phyloP scores from a whole-genome alignment of 1,140 invertebrate species.

The Brachionus koreanus region DNA sequence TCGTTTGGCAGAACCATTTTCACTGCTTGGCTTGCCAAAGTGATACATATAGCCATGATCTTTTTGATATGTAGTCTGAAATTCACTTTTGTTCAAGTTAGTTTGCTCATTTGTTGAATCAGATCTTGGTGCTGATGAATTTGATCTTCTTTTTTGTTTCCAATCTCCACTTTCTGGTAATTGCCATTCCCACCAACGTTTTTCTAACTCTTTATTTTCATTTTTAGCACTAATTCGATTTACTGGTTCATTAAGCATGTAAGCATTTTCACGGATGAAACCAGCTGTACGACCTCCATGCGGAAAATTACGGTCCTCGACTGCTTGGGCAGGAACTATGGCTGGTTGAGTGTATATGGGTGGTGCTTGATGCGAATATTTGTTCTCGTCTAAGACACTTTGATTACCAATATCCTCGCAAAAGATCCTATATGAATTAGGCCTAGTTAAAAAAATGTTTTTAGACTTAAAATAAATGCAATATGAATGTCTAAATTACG shows the following conservation, averaged over 20 bases:
- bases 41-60: slow-evolving; percentile 32
- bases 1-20: neutral
- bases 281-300: slow-evolving; percentile 10
- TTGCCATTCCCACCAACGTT: slow-evolving; percentile 43
- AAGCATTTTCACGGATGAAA: slow-evolving; percentile 37
- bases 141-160: neutral
- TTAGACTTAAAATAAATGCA: neutral
- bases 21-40: neutral
- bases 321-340: slow-evolving; percentile 28
- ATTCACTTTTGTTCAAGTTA: slow-evolving; percentile 7
- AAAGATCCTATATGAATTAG: slow-evolving; percentile 33
- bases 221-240: slow-evolving; percentile 27
- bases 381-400: neutral
- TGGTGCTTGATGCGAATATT: slow-evolving; percentile 6
- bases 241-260: slow-evolving; percentile 29
- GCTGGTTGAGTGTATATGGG: slow-evolving; percentile 29
- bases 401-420: slow-evolving; percentile 25
- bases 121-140: neutral
- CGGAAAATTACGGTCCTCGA: slow-evolving; percentile 3
- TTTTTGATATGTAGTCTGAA: slow-evolving; percentile 41
- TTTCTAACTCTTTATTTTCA: slow-evolving; percentile 20
- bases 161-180: neutral
- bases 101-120: neutral
- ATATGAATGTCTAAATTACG: neutral
- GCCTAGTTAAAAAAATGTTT: slow-evolving; percentile 2